Evolutionary conservation across 2,888 invertebrate species (phyloP).

Genomic region (Colostygia pectinataria): DNA sequence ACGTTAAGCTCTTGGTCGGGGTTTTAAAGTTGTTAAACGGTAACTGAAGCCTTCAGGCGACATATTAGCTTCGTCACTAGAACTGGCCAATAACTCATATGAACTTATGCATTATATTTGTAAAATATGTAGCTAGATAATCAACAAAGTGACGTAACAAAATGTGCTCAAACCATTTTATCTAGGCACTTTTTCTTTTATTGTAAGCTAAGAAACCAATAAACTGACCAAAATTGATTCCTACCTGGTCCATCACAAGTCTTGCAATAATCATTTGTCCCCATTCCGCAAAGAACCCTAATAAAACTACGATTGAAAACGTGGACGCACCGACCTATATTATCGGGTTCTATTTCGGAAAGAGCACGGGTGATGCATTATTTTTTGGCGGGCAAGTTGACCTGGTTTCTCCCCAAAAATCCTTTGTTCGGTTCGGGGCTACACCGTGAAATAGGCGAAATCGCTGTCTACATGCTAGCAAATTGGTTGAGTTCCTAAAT

Average conservation of each 20-base stretch:
- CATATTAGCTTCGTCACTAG: no score
- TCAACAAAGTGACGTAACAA: no score
- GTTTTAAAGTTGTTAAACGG: no score
- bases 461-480: background rate
- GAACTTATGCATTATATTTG: no score
- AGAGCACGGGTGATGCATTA: constrained; percentile 73
- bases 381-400: constrained; percentile 66
- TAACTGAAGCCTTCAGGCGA: no score
- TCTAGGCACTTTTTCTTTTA: background rate
- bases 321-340: constrained; percentile 55
- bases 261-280: constrained; percentile 20
- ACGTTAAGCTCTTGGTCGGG: no score
- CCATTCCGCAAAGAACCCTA: constrained; percentile 11
- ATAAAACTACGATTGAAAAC: constrained; percentile 12
- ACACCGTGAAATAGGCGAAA: constrained; percentile 10
- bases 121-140: no score
- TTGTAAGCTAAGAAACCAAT: background rate
- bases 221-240: constrained; percentile 3
- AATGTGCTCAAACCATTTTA: no score
- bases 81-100: no score
- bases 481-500: background rate
- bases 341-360: constrained; percentile 74
- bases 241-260: background rate
- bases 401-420: constrained; percentile 50
- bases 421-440: constrained; percentile 33